Evolutionary conservation across 1,140 invertebrate species (phyloP).

Genomic region (Leucophenga varia): DNA sequence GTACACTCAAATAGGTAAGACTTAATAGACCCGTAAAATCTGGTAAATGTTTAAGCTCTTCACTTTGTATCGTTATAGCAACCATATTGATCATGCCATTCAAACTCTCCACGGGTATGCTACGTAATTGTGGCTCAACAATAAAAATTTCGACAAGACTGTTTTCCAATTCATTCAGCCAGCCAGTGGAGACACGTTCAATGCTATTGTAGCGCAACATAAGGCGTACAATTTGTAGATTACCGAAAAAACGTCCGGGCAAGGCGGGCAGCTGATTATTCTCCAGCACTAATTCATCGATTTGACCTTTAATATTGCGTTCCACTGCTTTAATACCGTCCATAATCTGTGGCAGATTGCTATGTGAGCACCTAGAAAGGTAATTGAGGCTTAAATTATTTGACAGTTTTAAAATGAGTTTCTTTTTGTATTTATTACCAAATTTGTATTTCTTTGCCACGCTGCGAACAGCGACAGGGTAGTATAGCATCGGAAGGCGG

Average conservation of each 20-base stretch:
- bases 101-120: slow-evolving; percentile 75
- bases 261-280: slow-evolving; percentile 81
- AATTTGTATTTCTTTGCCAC: slow-evolving; percentile 59
- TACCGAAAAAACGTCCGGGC: slow-evolving; percentile 75
- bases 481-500: slow-evolving; percentile 58
- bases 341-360: slow-evolving; percentile 73
- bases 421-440: slow-evolving; percentile 52
- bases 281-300: slow-evolving; percentile 83
- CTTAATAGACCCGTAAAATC: slow-evolving; percentile 66
- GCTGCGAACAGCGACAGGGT: slow-evolving; percentile 58
- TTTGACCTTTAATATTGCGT: slow-evolving; percentile 66
- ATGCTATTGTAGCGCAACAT: slow-evolving; percentile 82
- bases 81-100: slow-evolving; percentile 73
- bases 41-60: slow-evolving; percentile 71
- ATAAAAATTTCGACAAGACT: slow-evolving; percentile 79
- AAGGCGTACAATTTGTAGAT: slow-evolving; percentile 71
- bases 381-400: neutral
- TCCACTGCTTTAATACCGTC: slow-evolving; percentile 72
- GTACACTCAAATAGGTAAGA: slow-evolving; percentile 67
- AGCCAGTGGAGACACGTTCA: slow-evolving; percentile 77
- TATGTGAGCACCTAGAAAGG: slow-evolving; percentile 80
- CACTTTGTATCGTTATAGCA: slow-evolving; percentile 78
- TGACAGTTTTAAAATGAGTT: too few relatives aligned
- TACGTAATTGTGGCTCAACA: slow-evolving; percentile 77
- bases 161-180: slow-evolving; percentile 75